Conservation (phyloP, 2,797 vertebrate species). For the Anguilla obscura region DNA sequence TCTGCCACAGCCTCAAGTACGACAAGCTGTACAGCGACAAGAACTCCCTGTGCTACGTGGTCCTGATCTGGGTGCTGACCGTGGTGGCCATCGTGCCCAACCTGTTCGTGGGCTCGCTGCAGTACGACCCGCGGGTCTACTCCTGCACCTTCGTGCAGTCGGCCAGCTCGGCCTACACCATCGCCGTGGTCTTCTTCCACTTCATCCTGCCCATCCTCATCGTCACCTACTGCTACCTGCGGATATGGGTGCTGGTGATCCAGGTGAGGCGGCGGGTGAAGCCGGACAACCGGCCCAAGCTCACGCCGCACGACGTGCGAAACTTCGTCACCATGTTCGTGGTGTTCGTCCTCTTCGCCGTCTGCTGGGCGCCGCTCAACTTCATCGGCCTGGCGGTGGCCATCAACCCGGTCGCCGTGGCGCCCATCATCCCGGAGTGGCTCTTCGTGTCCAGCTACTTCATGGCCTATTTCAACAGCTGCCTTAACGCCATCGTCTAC, state of each 20-base stretch:
- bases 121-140: constrained; percentile 90
- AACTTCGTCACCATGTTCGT: constrained; percentile 98
- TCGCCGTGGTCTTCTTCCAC: constrained; percentile 92
- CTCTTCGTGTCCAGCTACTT: constrained; percentile 95
- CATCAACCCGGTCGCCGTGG: constrained; percentile 77
- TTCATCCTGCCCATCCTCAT: constrained; percentile 80
- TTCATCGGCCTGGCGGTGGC: constrained; percentile 93
- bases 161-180: constrained; percentile 85
- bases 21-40: constrained; percentile 89
- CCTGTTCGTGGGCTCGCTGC: constrained; percentile 85
- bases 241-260: constrained; percentile 81
- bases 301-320: constrained; percentile 89
- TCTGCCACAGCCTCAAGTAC: constrained; percentile 95
- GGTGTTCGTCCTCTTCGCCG: constrained; percentile 93
- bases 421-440: constrained; percentile 90
- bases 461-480: constrained; percentile 99
- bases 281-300: constrained; percentile 81
- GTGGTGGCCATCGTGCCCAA: constrained; percentile 91
- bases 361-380: constrained; percentile 97
- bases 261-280: constrained; percentile 84
- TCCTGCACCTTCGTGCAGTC: constrained; percentile 94
- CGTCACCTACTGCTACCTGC: constrained; percentile 83
- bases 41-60: constrained; percentile 87
- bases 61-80: constrained; percentile 89
- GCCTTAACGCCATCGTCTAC: constrained; percentile 97